Evolutionary conservation across 1,140 invertebrate genomes (phyloP), one percentile per base, ranked within the genome.

Genomic region (Drosophila kikkawai): DNA sequence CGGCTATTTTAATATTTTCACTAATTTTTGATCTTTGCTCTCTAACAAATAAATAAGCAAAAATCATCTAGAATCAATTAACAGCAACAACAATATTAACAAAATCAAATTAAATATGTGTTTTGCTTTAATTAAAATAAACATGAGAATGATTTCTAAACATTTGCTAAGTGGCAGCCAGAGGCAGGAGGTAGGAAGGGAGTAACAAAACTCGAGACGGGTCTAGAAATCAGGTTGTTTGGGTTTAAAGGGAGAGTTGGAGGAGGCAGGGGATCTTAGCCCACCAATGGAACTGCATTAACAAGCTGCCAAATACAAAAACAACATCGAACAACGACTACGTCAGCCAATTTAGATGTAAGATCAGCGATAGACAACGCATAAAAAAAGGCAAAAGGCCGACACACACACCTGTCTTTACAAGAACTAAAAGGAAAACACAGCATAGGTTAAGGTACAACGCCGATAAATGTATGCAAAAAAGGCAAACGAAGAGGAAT

Each of bases 1-100:
- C 15, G 75, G 67, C 80, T 88, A 75, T 88, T 88, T 85, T 90
- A 88, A 88, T 90, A 88, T 88, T 90, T 88, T 81, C 61, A 65
- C 85, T 51, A 73, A 90, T 79, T 75, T 70, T 44, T 76, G 60
- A 11, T 41, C 36, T 68, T 69, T 70, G 55, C 67, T 55, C 50
- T 56, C 48, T 39, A 75, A 68, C 64, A 64, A 69, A 81, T 55
- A 56, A 66, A 66, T 47, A 68, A 39, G 77, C 69, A 69, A 39
- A 67, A 53, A 82, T 70, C 53, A 60, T 48, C 60, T 75, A 61
- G 67, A 75, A 73, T 81, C 75, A 85, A 75, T 75, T 79, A 76
- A 53, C 13, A 75, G 41, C 41, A 64, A 41, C 32, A 57, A 63
- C 34, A 41, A 75, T 75, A 67, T 60, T 56, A 51, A 82, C 29